phyloP scores from a whole-genome alignment of 2,113 vertebrate genomes.

The Nibea albiflora region DNA sequence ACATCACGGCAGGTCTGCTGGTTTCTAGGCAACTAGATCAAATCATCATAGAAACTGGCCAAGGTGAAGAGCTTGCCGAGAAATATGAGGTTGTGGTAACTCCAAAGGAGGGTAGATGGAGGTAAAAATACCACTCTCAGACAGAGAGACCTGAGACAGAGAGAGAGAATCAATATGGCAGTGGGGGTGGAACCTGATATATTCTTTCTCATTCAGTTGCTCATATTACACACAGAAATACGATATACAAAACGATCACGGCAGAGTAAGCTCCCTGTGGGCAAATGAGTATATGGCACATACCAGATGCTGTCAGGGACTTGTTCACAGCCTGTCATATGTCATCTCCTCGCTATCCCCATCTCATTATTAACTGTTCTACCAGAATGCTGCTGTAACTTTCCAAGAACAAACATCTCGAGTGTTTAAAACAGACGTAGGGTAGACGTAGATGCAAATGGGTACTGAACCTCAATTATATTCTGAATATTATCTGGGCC shows the following conservation, averaged over 20 bases:
- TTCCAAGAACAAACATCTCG: background rate
- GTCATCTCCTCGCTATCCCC: background rate
- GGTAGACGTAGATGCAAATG: background rate
- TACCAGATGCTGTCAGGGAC: slow-evolving; percentile 24
- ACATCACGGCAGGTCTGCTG: slow-evolving; percentile 83
- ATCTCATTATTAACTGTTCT: slow-evolving; percentile 4
- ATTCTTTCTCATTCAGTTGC: slow-evolving; percentile 22
- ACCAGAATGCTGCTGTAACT: background rate
- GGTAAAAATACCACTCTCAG: slow-evolving; percentile 63
- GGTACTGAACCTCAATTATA: background rate
- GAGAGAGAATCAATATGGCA: slow-evolving; percentile 20
- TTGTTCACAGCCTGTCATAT: slow-evolving; percentile 19
- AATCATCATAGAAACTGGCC: slow-evolving; percentile 85
- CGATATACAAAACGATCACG: slow-evolving; percentile 43
- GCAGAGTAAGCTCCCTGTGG: slow-evolving; percentile 20
- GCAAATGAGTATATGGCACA: background rate
- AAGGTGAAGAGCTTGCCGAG: slow-evolving; percentile 16
- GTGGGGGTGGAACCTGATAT: slow-evolving; percentile 48
- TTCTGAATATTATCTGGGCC: background rate
- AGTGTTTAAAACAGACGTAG: no score
- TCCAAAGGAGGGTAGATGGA: slow-evolving; percentile 41
- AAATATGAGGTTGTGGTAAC: slow-evolving; percentile 77
- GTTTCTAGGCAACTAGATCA: slow-evolving; percentile 91
- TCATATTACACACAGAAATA: slow-evolving; percentile 55
- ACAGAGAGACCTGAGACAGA: slow-evolving; percentile 35